Base-by-base conservation (phyloP, 2,888 invertebrate genomes). In the Clunio marinus region DNA sequence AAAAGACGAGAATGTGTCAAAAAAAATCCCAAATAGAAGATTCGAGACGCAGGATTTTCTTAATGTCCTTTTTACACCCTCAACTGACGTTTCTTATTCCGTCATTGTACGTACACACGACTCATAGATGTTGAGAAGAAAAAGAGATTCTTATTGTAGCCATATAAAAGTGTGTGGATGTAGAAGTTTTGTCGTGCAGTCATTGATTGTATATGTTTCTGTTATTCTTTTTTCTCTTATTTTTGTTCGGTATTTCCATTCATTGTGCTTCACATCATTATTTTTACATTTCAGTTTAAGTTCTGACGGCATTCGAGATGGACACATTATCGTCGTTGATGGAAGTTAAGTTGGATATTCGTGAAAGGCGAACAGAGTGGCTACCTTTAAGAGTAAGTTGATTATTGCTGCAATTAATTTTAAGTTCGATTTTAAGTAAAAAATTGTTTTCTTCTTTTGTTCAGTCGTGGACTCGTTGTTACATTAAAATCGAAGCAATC, bases 401-500 rank as follows among this genome's bases (percentile, higher is more conserved):
- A 15, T n/a, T 2, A 24, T 2, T 28, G 22, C 25, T 46, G 27
- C 25, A 46, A 59, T 7, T 25, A n/a, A 27, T 15, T 27, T 24
- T 25, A 5, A 27, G 20, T 70, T 71, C 32, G 20, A n/a, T n/a
- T n/a, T n/a, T n/a, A n/a, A n/a, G n/a, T n/a, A n/a, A n/a, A n/a
- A n/a, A n/a, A n/a, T n/a, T n/a, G n/a, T n/a, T n/a, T n/a, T n/a
- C n/a, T n/a, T n/a, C n/a, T n/a, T n/a, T n/a, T n/a, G n/a, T n/a
- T n/a, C 27, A 74, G 73, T 72, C 74, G 0, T 79, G 79, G 79
- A 76, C 74, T 28, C 75, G 73, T 71, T 79, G 78, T 69, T 72
- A 75, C 25, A 79, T 78, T 1, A 80, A 78, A 74, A 77, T 79
- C 45, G 79, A 80, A 69, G 78, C 79, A 8, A 76, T 79, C 32